These are phyloP conservation scores for Girardinus metallicus DNA, from an alignment of 2,797 vertebrate genomes.

Conservation along the genomic window DNA sequence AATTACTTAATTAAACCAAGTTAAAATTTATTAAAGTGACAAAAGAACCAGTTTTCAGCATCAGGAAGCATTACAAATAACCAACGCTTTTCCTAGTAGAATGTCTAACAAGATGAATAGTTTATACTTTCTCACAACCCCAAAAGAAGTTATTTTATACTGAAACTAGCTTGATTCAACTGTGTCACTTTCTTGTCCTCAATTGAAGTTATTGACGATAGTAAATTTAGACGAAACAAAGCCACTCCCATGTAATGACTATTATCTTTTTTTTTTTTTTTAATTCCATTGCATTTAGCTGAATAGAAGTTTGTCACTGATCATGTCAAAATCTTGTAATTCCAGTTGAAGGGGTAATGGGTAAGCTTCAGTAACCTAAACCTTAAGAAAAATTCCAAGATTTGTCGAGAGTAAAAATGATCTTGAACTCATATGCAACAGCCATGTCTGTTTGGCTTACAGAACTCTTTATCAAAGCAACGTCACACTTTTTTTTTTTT, in stretches of 20 bases:
- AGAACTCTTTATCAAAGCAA: constrained; percentile 62
- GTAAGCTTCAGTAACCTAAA: not conserved
- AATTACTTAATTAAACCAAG: not conserved
- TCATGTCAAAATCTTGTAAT: not conserved
- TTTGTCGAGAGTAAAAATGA: not conserved
- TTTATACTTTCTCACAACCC: not conserved
- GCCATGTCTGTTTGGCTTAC: constrained; percentile 47
- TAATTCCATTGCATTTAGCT: not conserved
- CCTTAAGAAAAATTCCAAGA: not conserved
- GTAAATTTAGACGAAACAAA: not conserved
- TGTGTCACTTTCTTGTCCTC: not conserved
- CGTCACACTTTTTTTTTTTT: constrained; percentile 66
- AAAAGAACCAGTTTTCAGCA: not conserved
- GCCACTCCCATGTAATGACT: not conserved
- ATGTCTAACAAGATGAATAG: not conserved
- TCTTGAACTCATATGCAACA: not conserved
- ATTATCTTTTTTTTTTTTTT: not conserved
- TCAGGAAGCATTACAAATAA: not conserved
- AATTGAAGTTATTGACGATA: not conserved
- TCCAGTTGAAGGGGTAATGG: not conserved
- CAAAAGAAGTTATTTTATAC: not conserved
- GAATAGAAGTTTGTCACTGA: not conserved
- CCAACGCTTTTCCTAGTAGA: not conserved
- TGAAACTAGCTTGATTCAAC: not conserved
- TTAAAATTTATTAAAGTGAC: not conserved